These are phyloP conservation scores for Tachypleus tridentatus DNA, from an alignment of 1,140 invertebrate genomes.

Conservation along the genomic window DNA sequence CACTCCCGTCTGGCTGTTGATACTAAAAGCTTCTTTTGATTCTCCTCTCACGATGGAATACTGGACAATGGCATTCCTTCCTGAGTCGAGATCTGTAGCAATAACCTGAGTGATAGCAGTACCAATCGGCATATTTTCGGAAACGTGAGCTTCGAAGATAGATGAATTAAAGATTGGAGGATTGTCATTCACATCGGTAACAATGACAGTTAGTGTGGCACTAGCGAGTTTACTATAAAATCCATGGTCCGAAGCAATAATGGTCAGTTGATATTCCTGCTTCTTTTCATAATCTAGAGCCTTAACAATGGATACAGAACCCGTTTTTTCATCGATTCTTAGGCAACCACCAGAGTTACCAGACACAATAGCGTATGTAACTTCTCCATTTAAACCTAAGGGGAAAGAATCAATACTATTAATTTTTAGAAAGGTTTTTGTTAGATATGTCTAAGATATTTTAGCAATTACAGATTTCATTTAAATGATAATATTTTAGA, in stretches of 20 bases:
- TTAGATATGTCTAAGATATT: too few relatives aligned
- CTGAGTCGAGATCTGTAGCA: slow-evolving; percentile 79
- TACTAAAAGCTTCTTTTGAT: slow-evolving; percentile 60
- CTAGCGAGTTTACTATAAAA: slow-evolving; percentile 59
- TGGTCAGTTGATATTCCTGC: slow-evolving; percentile 70
- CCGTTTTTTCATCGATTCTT: slow-evolving; percentile 56
- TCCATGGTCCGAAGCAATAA: slow-evolving; percentile 64
- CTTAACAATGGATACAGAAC: slow-evolving; percentile 63
- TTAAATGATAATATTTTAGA: background rate
- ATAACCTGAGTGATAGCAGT: slow-evolving; percentile 61
- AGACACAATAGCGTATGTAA: slow-evolving; percentile 67
- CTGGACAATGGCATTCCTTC: slow-evolving; percentile 67
- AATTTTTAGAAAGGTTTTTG: too few relatives aligned
- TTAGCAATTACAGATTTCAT: too few relatives aligned
- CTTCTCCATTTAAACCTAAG: slow-evolving; percentile 66
- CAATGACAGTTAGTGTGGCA: slow-evolving; percentile 64
- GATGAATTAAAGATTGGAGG: slow-evolving; percentile 64
- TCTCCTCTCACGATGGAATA: slow-evolving; percentile 69
- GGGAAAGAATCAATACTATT: background rate
- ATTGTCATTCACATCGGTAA: slow-evolving; percentile 87
- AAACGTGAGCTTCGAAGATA: slow-evolving; percentile 63
- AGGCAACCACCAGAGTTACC: slow-evolving; percentile 68
- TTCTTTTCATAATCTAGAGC: slow-evolving; percentile 75
- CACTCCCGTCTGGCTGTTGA: slow-evolving; percentile 59
- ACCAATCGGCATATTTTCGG: slow-evolving; percentile 75